A percentile compares a stretch with the other conserved stretches of the same genome.
phyloP scores from a whole-genome alignment of 1,140 invertebrate species.

The Zaprionus lachaisei region DNA sequence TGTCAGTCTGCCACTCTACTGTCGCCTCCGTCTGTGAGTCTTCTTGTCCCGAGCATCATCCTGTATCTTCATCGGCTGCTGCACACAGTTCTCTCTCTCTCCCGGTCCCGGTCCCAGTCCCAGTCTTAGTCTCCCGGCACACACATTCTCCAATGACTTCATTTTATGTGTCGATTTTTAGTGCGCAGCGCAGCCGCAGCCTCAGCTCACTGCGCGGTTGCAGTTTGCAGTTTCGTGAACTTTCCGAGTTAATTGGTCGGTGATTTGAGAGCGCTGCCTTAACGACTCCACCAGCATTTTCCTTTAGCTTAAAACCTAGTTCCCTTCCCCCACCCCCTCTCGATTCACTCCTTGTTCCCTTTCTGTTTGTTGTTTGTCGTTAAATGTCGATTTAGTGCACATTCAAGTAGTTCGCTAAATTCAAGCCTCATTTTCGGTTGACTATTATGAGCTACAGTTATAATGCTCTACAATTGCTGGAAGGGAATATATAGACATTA shows the following conservation, averaged over 20 bases:
- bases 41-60: slow-evolving; percentile 6
- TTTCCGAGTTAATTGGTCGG: slow-evolving; percentile 77
- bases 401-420: slow-evolving; percentile 19
- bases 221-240: slow-evolving; percentile 71
- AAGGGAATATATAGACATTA: neutral
- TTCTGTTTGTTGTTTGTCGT: slow-evolving; percentile 28
- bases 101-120: neutral
- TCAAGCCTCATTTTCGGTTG: neutral
- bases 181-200: slow-evolving; percentile 39
- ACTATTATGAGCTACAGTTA: slow-evolving; percentile 1
- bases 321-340: neutral
- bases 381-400: slow-evolving; percentile 11
- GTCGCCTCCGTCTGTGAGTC: too few relatives aligned
- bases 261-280: slow-evolving; percentile 62
- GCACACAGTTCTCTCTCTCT: neutral
- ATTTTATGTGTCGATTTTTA: slow-evolving; percentile 82
- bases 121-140: neutral
- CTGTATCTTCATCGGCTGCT: slow-evolving; percentile 44
- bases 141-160: slow-evolving; percentile 73
- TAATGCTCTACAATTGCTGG: neutral
- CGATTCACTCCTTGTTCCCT: neutral
- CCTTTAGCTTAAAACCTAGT: neutral
- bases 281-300: slow-evolving; percentile 53
- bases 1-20: slow-evolving; percentile 2
- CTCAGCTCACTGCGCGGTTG: slow-evolving; percentile 64